Conservation (phyloP, 2,113 vertebrate species). For the Tretioscincus oriximinensis region DNA sequence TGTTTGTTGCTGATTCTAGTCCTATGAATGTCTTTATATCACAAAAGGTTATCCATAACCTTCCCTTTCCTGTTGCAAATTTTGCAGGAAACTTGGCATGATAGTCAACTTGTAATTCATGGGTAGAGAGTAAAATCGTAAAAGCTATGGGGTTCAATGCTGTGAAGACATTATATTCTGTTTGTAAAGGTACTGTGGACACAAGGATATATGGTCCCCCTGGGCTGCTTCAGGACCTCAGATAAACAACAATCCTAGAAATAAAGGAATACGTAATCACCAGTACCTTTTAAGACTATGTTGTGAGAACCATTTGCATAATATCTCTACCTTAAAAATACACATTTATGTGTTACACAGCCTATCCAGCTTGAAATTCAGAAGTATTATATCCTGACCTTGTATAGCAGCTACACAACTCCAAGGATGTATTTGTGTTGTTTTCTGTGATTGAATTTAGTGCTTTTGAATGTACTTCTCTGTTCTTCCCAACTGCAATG, state of each 20-base stretch:
- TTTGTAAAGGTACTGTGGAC: too few relatives aligned
- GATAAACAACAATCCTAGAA: too few relatives aligned
- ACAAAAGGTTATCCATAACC: too few relatives aligned
- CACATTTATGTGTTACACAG: neutral
- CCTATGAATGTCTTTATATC: too few relatives aligned
- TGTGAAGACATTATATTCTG: too few relatives aligned
- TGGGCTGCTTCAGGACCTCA: too few relatives aligned
- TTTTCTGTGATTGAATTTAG: neutral
- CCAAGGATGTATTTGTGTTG: neutral
- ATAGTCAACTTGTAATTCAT: too few relatives aligned
- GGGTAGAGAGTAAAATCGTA: too few relatives aligned
- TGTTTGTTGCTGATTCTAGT: neutral
- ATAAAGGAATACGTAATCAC: neutral
- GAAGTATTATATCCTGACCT: neutral
- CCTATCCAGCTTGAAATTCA: neutral
- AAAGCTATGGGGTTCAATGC: too few relatives aligned
- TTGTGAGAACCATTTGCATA: neutral
- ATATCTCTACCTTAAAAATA: fast-evolving
- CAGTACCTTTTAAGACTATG: neutral
- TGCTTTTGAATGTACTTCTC: neutral
- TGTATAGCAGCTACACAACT: neutral
- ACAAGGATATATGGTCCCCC: too few relatives aligned
- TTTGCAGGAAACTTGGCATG: too few relatives aligned
- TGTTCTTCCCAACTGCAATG: neutral
- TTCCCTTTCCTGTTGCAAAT: too few relatives aligned